These are phyloP conservation scores for Brachirus orientalis DNA, from an alignment of 2,113 vertebrate species.

Conservation along the genomic window DNA sequence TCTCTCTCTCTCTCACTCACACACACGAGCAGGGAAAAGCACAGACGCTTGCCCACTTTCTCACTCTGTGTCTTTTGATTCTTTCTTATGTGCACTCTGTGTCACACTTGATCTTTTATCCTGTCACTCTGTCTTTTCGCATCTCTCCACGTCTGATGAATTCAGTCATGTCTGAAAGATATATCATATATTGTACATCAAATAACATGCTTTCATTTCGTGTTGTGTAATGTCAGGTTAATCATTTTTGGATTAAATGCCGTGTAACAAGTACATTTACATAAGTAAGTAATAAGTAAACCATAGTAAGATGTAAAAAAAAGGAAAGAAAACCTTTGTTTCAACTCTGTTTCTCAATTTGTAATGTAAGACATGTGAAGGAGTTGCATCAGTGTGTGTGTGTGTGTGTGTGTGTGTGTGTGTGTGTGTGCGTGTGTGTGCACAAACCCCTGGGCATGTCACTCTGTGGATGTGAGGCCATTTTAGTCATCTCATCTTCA, in stretches of 20 bases:
- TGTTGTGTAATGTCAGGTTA: slow-evolving; percentile 3
- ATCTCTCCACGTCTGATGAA: slow-evolving; percentile 58
- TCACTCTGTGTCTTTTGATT: slow-evolving; percentile 70
- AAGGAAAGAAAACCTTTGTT: not conserved
- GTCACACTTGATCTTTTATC: slow-evolving; percentile 71
- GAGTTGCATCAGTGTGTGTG: too few species aligned
- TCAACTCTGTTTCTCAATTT: not conserved
- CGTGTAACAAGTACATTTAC: not conserved
- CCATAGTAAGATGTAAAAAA: not conserved
- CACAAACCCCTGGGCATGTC: too few species aligned
- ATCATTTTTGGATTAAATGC: not conserved
- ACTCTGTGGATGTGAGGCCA: too few species aligned
- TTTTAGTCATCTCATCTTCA: too few species aligned
- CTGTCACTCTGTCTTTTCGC: slow-evolving; percentile 62
- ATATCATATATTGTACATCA: slow-evolving; percentile 58
- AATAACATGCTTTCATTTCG: slow-evolving; percentile 18
- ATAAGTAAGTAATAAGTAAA: slow-evolving; percentile 8
- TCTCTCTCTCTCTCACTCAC: slow-evolving; percentile 17
- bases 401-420: too few species aligned
- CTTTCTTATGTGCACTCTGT: slow-evolving; percentile 74
- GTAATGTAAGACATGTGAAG: not conserved
- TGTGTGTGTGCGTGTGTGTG: too few species aligned
- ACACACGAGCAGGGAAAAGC: slow-evolving; percentile 23
- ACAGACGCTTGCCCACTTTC: slow-evolving; percentile 38
- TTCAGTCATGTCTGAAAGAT: slow-evolving; percentile 64